Evolutionary conservation across 2,113 vertebrate species (phyloP).

Genomic region (Cynocephalus volans): DNA sequence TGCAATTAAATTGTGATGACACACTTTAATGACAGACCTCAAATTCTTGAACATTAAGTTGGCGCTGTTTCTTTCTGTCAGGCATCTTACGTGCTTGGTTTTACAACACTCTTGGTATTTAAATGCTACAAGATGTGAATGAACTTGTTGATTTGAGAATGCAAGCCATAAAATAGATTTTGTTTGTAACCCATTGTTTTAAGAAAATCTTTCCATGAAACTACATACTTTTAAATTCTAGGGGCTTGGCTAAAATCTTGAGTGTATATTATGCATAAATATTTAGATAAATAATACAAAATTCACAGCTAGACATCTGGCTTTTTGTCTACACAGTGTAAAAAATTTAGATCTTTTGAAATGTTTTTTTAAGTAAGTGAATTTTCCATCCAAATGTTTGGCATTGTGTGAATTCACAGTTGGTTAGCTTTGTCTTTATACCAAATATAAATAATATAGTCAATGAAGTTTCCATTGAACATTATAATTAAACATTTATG

Average conservation of each 20-base stretch:
- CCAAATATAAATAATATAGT: not conserved
- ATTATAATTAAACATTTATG: slow-evolving; percentile 1
- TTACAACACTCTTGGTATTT: not conserved
- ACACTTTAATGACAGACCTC: not conserved
- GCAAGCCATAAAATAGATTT: slow-evolving; percentile 9
- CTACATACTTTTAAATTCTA: not conserved
- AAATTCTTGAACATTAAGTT: slow-evolving; percentile 21
- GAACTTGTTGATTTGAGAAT: not conserved
- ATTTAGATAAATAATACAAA: slow-evolving; percentile 40
- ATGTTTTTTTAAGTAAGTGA: not conserved
- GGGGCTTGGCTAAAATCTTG: not conserved
- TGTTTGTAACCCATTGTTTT: not conserved
- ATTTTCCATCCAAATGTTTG: slow-evolving; percentile 52
- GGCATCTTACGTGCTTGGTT: not conserved
- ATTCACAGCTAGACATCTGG: not conserved
- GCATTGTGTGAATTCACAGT: not conserved
- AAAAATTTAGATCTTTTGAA: slow-evolving; percentile 58
- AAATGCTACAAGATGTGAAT: slow-evolving; percentile 42
- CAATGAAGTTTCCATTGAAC: not conserved
- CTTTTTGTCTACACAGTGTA: not conserved
- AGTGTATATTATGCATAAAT: not conserved
- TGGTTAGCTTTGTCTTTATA: slow-evolving; percentile 32
- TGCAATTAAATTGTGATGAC: not conserved
- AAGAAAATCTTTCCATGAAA: not conserved
- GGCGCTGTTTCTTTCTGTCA: not conserved